Evolutionary conservation across 2,888 invertebrate species (phyloP).

Genomic region (Onchidella celtica): DNA sequence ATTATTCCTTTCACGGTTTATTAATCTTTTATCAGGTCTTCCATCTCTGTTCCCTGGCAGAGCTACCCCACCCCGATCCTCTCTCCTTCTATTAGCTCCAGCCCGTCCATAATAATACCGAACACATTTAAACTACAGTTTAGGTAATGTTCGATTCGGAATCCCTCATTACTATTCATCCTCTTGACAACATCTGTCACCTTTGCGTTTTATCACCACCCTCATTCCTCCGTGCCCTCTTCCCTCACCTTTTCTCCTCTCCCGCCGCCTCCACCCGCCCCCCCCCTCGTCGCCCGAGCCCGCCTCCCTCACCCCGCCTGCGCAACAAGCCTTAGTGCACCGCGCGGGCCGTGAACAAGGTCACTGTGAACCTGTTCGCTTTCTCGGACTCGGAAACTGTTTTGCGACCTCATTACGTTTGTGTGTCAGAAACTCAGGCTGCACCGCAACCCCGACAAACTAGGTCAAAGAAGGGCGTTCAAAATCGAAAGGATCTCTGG

Average conservation of each 20-base stretch:
- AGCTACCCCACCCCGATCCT: too few relatives aligned
- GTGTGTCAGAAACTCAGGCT: constrained; percentile 37
- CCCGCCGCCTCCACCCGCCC: not conserved
- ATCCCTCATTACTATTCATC: too few relatives aligned
- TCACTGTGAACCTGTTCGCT: constrained; percentile 25
- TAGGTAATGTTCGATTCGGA: too few relatives aligned
- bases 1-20: too few relatives aligned
- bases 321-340: too few relatives aligned
- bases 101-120: too few relatives aligned
- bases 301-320: not conserved
- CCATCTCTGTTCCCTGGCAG: too few relatives aligned
- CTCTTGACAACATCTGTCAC: too few relatives aligned
- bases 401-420: constrained; percentile 44
- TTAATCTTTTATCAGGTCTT: too few relatives aligned
- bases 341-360: not conserved
- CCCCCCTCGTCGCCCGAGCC: not conserved
- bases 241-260: not conserved
- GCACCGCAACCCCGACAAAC: constrained; percentile 21
- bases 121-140: too few relatives aligned
- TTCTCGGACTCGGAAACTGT: constrained; percentile 42
- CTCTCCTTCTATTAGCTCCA: too few relatives aligned
- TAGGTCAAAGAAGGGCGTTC: constrained; percentile 36
- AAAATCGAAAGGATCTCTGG: constrained; percentile 12
- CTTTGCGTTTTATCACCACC: not conserved
- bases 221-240: not conserved